phyloP scores from a whole-genome alignment of 2,888 invertebrate genomes.

The Plebejus argus region DNA sequence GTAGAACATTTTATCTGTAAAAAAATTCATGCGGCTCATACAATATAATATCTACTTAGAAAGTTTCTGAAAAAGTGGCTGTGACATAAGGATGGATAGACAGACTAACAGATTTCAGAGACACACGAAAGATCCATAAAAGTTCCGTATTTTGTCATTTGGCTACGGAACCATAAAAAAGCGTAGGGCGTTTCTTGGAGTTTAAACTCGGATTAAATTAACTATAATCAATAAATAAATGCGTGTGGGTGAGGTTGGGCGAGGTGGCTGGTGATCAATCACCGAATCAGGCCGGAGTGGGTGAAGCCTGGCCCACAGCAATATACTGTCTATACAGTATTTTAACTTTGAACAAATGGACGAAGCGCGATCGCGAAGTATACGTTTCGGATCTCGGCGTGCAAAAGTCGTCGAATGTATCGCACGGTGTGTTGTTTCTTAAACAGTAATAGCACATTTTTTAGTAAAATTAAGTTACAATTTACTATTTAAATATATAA shows the following conservation, averaged over 20 bases:
- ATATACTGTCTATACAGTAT: not conserved
- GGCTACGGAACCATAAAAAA: not conserved
- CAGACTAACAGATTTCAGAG: not conserved
- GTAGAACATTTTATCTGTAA: no score
- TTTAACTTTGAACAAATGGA: not conserved
- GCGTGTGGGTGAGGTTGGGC: conserved; percentile 7
- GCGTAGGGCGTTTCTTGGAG: not conserved
- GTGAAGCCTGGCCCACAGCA: not conserved
- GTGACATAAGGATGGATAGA: no score
- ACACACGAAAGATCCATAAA: not conserved
- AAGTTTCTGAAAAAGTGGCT: no score
- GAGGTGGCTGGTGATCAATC: conserved; percentile 12
- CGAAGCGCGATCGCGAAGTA: not conserved
- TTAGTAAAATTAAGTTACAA: no score
- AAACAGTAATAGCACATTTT: no score
- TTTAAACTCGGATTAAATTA: conserved; percentile 1
- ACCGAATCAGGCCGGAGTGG: not conserved
- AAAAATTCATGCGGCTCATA: no score
- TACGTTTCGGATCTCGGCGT: not conserved
- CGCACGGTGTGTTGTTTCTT: no score
- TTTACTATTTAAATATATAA: no score
- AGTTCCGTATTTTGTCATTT: not conserved
- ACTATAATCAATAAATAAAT: conserved; percentile 12
- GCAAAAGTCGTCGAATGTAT: no score
- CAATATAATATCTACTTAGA: no score